A percentile compares a stretch with the other conserved stretches of the same genome.
These are phyloP conservation scores for Cremastinae sp. DNA, from an alignment of 2,888 invertebrate genomes.

Conservation along the genomic window DNA sequence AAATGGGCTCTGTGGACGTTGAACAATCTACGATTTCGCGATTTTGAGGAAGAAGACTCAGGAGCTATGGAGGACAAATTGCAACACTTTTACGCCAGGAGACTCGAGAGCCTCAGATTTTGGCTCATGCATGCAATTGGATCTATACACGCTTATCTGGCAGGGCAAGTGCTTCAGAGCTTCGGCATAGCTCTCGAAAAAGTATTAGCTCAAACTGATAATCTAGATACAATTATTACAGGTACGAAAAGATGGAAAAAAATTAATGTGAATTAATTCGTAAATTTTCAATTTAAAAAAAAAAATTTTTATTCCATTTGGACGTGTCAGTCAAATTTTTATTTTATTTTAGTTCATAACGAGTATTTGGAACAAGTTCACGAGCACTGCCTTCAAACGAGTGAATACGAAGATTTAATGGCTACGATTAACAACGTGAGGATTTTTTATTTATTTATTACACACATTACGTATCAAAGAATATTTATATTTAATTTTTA, in stretches of 20 bases:
- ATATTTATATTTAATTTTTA: too few species aligned
- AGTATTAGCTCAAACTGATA: conserved; percentile 71
- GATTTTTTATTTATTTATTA: conserved; percentile 36
- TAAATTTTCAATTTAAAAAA: not conserved
- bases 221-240: conserved; percentile 75
- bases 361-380: conserved; percentile 76
- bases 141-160: conserved; percentile 81
- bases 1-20: conserved; percentile 82
- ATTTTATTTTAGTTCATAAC: conserved; percentile 72
- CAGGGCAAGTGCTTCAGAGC: conserved; percentile 80
- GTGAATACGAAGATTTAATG: conserved; percentile 73
- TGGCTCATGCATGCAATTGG: conserved; percentile 82
- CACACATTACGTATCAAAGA: too few species aligned
- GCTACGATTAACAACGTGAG: conserved; percentile 75
- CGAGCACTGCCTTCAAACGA: conserved; percentile 76
- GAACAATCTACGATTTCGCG: conserved; percentile 80
- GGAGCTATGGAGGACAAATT: conserved; percentile 66
- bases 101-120: conserved; percentile 81
- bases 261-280: too few species aligned
- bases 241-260: conserved; percentile 61
- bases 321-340: not conserved
- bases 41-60: conserved; percentile 70
- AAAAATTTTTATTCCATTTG: not conserved
- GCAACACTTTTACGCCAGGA: conserved; percentile 76
- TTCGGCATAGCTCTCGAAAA: conserved; percentile 75